A percentile compares a stretch with the other conserved stretches of the same genome.
Evolutionary conservation across 2,113 vertebrate genomes (phyloP).

Genomic region (Cyanoramphus novaezelandiae): DNA sequence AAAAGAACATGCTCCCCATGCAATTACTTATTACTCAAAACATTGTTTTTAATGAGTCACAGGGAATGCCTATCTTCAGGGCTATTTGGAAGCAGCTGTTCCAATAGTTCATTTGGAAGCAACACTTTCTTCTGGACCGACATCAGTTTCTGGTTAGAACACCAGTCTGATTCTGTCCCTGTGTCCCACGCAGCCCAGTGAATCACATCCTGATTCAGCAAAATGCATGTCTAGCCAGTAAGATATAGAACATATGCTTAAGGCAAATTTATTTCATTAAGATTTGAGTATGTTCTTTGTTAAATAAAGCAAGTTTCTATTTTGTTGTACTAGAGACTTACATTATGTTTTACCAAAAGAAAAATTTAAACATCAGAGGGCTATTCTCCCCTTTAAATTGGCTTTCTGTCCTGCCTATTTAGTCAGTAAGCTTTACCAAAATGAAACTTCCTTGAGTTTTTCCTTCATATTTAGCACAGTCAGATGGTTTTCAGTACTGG

Average conservation of each 20-base stretch:
- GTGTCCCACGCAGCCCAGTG: background rate
- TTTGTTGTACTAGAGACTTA: background rate
- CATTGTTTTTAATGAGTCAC: accelerated
- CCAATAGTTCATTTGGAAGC: background rate
- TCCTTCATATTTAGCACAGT: background rate
- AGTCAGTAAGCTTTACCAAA: accelerated
- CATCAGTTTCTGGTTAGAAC: background rate
- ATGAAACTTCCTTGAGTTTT: background rate
- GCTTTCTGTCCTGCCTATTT: background rate
- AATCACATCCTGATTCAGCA: background rate
- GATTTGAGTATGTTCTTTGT: background rate
- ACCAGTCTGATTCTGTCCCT: background rate
- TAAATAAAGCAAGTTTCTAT: background rate
- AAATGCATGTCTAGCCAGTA: background rate
- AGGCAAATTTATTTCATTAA: background rate
- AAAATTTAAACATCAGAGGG: background rate
- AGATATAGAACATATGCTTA: background rate
- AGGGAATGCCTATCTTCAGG: background rate
- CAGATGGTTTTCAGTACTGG: background rate
- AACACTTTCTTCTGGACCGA: background rate
- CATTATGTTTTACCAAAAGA: background rate
- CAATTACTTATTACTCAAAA: background rate
- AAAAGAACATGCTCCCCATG: accelerated
- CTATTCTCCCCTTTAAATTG: background rate
- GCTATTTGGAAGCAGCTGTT: background rate